Evolutionary conservation across 2,888 invertebrate genomes (phyloP), one percentile per base, ranked within the genome.

Genomic region (Acanthosepion pharaonis): DNA sequence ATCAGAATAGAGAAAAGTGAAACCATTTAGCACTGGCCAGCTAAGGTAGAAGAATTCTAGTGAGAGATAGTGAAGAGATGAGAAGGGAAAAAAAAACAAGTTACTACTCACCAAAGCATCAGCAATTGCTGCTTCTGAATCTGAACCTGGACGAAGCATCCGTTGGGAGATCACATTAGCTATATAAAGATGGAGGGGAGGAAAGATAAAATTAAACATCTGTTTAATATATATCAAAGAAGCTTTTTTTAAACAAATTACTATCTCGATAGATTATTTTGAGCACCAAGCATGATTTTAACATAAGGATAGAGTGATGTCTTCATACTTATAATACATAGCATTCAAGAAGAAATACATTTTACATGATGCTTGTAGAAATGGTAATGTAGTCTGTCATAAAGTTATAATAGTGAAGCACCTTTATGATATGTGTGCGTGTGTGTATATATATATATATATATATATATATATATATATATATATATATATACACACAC

Each of bases 61-160:
- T 94, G 94, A n/a, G 11, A 8, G 33, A 8, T 1, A 55, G 5
- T 23, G 48, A 51, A 49, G 42, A n/a, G 42, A 48, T 15, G 23
- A 28, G 11, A 23, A 42, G 48, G 91, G 6, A 5, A 59, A 23
- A 33, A 33, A 33, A 55, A n/a, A 48, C 18, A 4, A 92, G 8
- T 20, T 48, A 92, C 8, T 42, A 95, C 96, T 96, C 92, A 96
- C 98, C 96, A 98, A 97, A 95, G 98, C 98, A 97, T 98, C 98
- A 18, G 98, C 98, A 94, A 99, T 97, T 23, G 98, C 98, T 96
- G 98, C 98, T 97, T 99, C 99, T 0, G 99, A 99, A 97, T 99
- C 99, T 64, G 98, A 98, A 94, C 98, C 97, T 20, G 96, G 97
- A 28, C 96, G 95, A 78, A 99, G 97, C 96, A 99, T 98, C 94